Evolutionary conservation across 2,888 invertebrate species (phyloP).

Genomic region (Coecobrya sp.): DNA sequence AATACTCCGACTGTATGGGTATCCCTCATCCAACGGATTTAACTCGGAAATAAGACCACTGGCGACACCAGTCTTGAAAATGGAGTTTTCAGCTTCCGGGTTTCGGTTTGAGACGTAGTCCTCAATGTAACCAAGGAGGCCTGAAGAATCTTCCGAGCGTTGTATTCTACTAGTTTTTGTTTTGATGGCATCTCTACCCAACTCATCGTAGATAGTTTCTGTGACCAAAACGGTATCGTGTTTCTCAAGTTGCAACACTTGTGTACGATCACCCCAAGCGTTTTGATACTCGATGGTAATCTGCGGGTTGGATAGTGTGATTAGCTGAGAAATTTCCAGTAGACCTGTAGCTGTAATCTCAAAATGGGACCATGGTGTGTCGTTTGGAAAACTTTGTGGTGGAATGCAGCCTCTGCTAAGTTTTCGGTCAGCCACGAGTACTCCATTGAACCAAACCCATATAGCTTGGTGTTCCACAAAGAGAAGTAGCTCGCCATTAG

Average conservation of each 20-base stretch:
- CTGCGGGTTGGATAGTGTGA: constrained; percentile 15
- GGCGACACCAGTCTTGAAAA: constrained; percentile 15
- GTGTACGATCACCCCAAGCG: constrained; percentile 51
- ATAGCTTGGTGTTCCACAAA: not conserved
- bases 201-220: constrained; percentile 65
- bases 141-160: not conserved
- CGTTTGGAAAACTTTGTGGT: not conserved
- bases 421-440: constrained; percentile 25
- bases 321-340: not conserved
- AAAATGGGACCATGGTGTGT: not conserved
- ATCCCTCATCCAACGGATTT: constrained; percentile 62
- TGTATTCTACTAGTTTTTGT: constrained; percentile 41
- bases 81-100: not conserved
- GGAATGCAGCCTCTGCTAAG: not conserved
- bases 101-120: not conserved
- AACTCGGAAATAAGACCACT: not conserved
- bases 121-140: not conserved
- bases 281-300: constrained; percentile 33
- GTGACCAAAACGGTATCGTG: not conserved
- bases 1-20: constrained; percentile 40
- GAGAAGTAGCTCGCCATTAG: not conserved
- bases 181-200: constrained; percentile 61
- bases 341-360: not conserved
- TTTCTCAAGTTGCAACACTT: constrained; percentile 44
- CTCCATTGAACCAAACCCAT: constrained; percentile 51